Evolutionary conservation across 2,888 invertebrate species (phyloP).

Genomic region (Tillus elongatus): DNA sequence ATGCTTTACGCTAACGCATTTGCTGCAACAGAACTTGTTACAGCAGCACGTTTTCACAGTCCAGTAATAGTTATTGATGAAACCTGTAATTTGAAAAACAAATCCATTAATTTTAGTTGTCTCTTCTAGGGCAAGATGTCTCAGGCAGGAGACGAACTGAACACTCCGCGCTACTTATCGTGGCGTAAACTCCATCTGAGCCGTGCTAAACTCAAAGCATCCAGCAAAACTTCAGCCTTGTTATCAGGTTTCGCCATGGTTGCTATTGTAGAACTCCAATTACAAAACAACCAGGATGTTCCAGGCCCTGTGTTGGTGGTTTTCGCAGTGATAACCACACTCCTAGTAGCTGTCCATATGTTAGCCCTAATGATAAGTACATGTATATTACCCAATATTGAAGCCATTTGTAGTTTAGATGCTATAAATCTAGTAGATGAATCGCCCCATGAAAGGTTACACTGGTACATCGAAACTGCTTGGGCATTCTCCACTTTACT

Average conservation of each 20-base stretch:
- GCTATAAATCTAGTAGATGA: slow-evolving; percentile 79
- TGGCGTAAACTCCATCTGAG: slow-evolving; percentile 90
- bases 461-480: slow-evolving; percentile 94
- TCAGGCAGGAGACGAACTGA: slow-evolving; percentile 61
- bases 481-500: slow-evolving; percentile 96
- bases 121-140: slow-evolving; percentile 54
- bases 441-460: slow-evolving; percentile 78
- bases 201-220: slow-evolving; percentile 94
- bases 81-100: too few relatives aligned
- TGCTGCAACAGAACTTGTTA: too few relatives aligned
- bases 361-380: slow-evolving; percentile 98
- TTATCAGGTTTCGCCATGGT: slow-evolving; percentile 98
- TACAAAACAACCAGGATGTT: slow-evolving; percentile 66
- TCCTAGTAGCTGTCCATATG: slow-evolving; percentile 95
- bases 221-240: slow-evolving; percentile 93
- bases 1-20: too few relatives aligned
- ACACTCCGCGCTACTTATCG: slow-evolving; percentile 76
- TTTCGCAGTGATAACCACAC: slow-evolving; percentile 89
- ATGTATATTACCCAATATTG: slow-evolving; percentile 97
- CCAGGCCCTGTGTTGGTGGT: slow-evolving; percentile 78
- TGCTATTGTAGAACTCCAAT: slow-evolving; percentile 94
- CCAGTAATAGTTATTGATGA: too few relatives aligned
- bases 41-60: too few relatives aligned
- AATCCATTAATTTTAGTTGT: too few relatives aligned
- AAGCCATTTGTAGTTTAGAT: slow-evolving; percentile 88